Percentiles rank a stretch among this genome's conserved stretches.
Conservation (phyloP, 2,113 vertebrate genomes). For the Heteronetta atricapilla region DNA sequence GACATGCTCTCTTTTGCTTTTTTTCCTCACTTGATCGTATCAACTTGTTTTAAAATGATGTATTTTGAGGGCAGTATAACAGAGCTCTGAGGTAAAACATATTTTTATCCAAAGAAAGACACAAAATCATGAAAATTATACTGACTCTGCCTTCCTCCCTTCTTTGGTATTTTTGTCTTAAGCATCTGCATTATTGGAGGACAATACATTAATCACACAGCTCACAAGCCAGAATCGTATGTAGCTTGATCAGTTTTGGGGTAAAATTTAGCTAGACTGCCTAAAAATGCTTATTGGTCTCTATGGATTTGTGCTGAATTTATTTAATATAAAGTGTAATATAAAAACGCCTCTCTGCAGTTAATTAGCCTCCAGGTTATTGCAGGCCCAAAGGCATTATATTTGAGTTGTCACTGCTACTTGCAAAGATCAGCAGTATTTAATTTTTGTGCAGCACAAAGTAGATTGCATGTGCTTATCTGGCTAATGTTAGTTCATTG, state of each 20-base stretch:
- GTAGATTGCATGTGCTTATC: neutral
- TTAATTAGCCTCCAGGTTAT: slow-evolving; percentile 61
- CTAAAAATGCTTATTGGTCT: slow-evolving; percentile 49
- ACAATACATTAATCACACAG: neutral
- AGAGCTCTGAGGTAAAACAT: neutral
- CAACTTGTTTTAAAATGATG: neutral
- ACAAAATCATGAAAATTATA: neutral
- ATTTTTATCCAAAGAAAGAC: neutral
- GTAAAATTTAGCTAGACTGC: slow-evolving; percentile 27
- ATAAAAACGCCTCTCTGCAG: neutral
- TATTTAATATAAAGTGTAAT: slow-evolving; percentile 39
- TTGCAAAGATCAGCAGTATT: slow-evolving; percentile 57
- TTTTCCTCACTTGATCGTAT: neutral
- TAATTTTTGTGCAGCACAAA: slow-evolving; percentile 1
- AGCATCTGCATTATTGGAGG: neutral
- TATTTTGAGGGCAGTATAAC: neutral
- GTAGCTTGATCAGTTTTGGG: slow-evolving; percentile 12
- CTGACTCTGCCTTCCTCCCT: neutral
- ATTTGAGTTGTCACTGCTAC: slow-evolving; percentile 29
- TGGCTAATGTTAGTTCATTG: neutral
- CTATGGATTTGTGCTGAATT: slow-evolving; percentile 45
- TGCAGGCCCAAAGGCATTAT: neutral
- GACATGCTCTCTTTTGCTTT: neutral
- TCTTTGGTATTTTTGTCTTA: neutral
- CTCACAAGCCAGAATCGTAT: neutral